These are phyloP conservation scores for Callimico goeldii DNA, from an alignment of 2,797 vertebrate genomes.

Conservation along the genomic window DNA sequence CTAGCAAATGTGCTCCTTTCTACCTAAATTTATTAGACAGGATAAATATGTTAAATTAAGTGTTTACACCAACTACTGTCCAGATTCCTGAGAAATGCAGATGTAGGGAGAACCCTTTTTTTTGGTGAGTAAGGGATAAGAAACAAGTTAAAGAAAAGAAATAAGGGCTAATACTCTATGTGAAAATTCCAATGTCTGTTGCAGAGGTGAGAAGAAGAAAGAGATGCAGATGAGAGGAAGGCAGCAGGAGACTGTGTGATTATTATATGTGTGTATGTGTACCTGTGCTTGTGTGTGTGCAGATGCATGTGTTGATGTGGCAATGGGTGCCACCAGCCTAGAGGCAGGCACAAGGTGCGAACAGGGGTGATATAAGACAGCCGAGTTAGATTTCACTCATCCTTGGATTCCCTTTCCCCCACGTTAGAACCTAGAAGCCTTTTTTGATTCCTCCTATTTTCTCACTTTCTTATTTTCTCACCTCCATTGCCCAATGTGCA, in stretches of 20 bases:
- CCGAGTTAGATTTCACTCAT: neutral
- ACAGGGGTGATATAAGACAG: neutral
- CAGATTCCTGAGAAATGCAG: neutral
- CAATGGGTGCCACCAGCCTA: neutral
- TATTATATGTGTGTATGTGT: neutral
- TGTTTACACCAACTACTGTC: neutral
- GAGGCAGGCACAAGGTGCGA: neutral
- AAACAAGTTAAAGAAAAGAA: neutral
- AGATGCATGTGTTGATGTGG: neutral
- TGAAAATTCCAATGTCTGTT: neutral
- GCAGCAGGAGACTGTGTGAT: rapidly evolving
- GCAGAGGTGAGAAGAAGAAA: neutral
- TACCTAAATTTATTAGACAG: neutral
- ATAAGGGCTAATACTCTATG: neutral
- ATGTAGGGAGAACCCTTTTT: neutral
- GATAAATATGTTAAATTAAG: neutral
- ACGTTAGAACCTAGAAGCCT: neutral
- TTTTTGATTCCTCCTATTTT: neutral
- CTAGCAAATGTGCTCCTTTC: neutral
- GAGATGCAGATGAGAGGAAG: neutral
- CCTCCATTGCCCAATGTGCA: neutral
- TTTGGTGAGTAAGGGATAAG: neutral
- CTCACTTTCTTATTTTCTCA: neutral
- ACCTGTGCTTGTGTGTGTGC: neutral
- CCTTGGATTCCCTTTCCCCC: neutral